phyloP scores from a whole-genome alignment of 2,797 vertebrate species.

The Muraenolepis orangiensis region DNA sequence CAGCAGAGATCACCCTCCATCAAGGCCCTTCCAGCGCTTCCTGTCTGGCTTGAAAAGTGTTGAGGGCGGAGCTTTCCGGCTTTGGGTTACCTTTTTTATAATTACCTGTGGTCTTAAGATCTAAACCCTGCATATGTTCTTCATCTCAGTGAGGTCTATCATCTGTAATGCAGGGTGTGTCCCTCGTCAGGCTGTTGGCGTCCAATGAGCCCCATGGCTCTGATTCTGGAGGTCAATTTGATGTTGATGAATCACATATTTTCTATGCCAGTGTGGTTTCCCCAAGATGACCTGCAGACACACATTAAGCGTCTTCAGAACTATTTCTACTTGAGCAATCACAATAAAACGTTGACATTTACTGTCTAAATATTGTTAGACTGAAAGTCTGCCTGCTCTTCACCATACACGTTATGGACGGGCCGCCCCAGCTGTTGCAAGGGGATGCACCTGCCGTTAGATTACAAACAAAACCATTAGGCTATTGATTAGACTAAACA shows the following conservation, averaged over 20 bases:
- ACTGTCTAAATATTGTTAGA: too few species aligned
- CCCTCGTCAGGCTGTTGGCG: background rate
- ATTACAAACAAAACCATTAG: too few species aligned
- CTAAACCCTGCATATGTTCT: background rate
- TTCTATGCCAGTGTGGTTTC: background rate
- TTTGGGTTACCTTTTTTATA: background rate
- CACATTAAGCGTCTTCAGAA: background rate
- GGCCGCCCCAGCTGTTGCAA: too few species aligned
- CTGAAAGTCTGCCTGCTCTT: too few species aligned
- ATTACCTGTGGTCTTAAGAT: background rate
- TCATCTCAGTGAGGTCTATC: background rate
- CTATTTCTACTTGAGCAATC: too few species aligned
- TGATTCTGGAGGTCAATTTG: background rate
- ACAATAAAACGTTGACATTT: too few species aligned
- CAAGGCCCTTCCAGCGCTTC: background rate
- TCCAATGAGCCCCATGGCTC: background rate
- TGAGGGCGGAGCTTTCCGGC: background rate
- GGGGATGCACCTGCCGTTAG: too few species aligned
- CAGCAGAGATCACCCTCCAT: background rate
- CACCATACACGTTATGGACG: too few species aligned
- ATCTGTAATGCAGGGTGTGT: background rate
- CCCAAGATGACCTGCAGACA: background rate
- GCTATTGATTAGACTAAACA: too few species aligned
- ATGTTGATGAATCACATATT: background rate
- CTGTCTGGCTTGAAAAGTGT: background rate